Conservation (phyloP, 2,113 vertebrate species). For the Cephalopholis sonnerati region DNA sequence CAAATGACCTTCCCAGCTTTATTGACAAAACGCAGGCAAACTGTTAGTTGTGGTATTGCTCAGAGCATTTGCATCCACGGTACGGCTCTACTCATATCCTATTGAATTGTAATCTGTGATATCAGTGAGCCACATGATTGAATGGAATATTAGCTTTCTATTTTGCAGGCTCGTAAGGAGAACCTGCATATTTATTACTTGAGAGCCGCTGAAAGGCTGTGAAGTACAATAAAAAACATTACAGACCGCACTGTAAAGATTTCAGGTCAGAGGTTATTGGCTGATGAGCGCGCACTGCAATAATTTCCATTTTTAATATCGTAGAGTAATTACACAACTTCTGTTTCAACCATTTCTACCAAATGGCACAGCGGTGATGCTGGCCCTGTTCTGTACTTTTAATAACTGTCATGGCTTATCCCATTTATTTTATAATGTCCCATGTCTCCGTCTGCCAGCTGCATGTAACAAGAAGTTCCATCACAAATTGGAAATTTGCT, state of each 20-base stretch:
- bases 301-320: slow-evolving; percentile 23
- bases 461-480: slow-evolving; percentile 37
- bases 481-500: slow-evolving; percentile 63
- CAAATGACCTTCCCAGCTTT: slow-evolving; percentile 74
- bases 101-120: slow-evolving; percentile 64
- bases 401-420: slow-evolving; percentile 52
- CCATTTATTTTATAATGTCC: slow-evolving; percentile 61
- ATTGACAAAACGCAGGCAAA: slow-evolving; percentile 64
- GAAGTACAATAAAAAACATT: slow-evolving; percentile 30
- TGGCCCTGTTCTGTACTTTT: slow-evolving; percentile 20
- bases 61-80: slow-evolving; percentile 66
- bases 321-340: slow-evolving; percentile 30
- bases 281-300: slow-evolving; percentile 1
- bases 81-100: slow-evolving; percentile 58
- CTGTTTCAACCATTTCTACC: slow-evolving; percentile 15
- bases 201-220: slow-evolving; percentile 18
- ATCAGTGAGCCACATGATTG: slow-evolving; percentile 51
- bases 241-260: neutral
- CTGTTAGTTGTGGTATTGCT: slow-evolving; percentile 49
- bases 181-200: slow-evolving; percentile 55
- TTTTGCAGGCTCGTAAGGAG: slow-evolving; percentile 43
- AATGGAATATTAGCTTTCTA: slow-evolving; percentile 62
- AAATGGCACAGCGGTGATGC: neutral
- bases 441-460: slow-evolving; percentile 12
- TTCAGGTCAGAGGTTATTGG: slow-evolving; percentile 32